Conservation (phyloP, 2,888 invertebrate species). For the Lordiphosa fenestrarum region DNA sequence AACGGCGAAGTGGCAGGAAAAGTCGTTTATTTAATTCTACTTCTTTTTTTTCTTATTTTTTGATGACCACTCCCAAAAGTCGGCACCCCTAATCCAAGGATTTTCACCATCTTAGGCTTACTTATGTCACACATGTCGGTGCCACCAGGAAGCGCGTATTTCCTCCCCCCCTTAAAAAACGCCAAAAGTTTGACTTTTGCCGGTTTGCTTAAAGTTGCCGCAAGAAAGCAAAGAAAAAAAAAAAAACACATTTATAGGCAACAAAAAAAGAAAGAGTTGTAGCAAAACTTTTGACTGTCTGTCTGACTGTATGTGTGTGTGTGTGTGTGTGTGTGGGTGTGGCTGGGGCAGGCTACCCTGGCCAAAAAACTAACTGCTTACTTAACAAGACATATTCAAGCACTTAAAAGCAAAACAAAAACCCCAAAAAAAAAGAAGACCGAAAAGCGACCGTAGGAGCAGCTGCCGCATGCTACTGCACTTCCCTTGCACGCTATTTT, state of each 20-base stretch:
- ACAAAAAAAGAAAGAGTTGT: constrained; percentile 32
- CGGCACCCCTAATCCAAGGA: no score
- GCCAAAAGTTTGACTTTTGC: constrained; percentile 6
- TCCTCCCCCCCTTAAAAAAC: no score
- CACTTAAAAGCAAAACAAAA: constrained; percentile 73
- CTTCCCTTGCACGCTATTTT: constrained; percentile 37
- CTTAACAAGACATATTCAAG: constrained; percentile 73
- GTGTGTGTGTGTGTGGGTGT: not conserved
- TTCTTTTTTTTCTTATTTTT: no score
- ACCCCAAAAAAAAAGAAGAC: constrained; percentile 7
- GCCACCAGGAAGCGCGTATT: no score
- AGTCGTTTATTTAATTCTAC: no score
- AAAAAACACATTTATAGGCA: not conserved
- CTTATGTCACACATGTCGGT: constrained; percentile 9
- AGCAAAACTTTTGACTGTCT: constrained; percentile 29
- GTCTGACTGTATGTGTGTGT: not conserved
- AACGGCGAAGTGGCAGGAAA: not conserved
- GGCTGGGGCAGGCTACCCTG: not conserved
- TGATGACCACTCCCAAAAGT: no score
- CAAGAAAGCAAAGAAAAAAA: not conserved
- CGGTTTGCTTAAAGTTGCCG: constrained; percentile 2
- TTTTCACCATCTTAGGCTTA: constrained; percentile 4
- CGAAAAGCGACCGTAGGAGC: not conserved
- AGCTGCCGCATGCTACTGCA: constrained; percentile 6
- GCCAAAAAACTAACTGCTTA: constrained; percentile 72